Conservation (phyloP, 2,888 invertebrate species). For the Yponomeuta sedellus region DNA sequence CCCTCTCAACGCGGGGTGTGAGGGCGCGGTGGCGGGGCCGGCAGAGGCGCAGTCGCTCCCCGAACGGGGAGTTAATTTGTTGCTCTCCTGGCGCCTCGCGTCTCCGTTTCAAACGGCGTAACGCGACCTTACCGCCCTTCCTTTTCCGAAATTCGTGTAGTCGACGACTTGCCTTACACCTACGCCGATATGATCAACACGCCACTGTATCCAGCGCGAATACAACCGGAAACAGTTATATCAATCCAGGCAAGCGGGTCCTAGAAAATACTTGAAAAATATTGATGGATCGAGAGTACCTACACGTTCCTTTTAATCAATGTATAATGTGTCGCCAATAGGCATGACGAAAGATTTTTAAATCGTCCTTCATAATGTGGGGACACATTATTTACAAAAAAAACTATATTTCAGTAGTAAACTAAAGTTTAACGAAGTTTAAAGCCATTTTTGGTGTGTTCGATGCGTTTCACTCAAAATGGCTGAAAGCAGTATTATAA, state of each 20-base stretch:
- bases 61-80: slow-evolving; percentile 75
- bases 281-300: no score
- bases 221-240: slow-evolving; percentile 24
- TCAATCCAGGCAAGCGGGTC: slow-evolving; percentile 26
- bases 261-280: slow-evolving; percentile 30
- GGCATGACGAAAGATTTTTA: no score
- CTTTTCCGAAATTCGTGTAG: slow-evolving; percentile 47
- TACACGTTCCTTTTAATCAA: slow-evolving; percentile 20
- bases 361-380: no score
- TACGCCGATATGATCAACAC: slow-evolving; percentile 7
- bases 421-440: no score
- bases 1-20: slow-evolving; percentile 50
- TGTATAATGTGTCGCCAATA: slow-evolving; percentile 56
- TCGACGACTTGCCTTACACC: slow-evolving; percentile 29
- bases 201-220: slow-evolving; percentile 2
- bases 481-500: no score
- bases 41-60: slow-evolving; percentile 48
- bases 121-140: slow-evolving; percentile 70
- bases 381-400: no score
- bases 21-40: slow-evolving; percentile 21
- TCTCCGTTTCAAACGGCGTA: slow-evolving; percentile 75
- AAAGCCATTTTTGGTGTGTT: no score
- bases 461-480: no score
- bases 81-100: slow-evolving; percentile 75
- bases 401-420: no score